phyloP scores from a whole-genome alignment of 2,113 vertebrate genomes.

The Platysternon megacephalum region DNA sequence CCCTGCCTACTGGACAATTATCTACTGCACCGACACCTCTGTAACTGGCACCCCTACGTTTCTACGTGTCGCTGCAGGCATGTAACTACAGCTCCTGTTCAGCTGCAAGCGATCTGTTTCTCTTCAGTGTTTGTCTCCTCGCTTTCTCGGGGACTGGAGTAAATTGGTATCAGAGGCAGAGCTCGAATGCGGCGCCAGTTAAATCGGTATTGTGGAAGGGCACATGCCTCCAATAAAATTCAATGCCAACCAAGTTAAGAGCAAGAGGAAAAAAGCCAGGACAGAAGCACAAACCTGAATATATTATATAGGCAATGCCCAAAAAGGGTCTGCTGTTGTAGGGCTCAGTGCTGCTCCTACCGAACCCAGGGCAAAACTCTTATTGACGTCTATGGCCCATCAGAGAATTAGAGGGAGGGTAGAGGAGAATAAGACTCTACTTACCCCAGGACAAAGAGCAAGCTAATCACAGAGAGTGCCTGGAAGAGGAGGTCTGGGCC shows the following conservation, averaged over 20 bases:
- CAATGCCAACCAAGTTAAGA: neutral
- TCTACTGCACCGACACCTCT: neutral
- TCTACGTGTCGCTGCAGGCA: neutral
- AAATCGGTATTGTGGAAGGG: neutral
- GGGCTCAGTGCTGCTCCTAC: neutral
- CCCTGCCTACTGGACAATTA: neutral
- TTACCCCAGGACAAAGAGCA: constrained; percentile 76
- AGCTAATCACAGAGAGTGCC: constrained; percentile 74
- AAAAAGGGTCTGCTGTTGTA: neutral
- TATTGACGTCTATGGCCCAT: neutral
- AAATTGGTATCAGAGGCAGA: neutral
- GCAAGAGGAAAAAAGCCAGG: rapidly evolving
- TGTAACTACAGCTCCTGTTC: too few species aligned
- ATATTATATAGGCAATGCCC: neutral
- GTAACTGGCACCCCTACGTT: neutral
- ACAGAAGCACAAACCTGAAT: neutral
- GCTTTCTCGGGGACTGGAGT: neutral
- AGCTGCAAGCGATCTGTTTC: neutral
- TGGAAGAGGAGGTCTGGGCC: constrained; percentile 82
- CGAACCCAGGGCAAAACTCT: neutral
- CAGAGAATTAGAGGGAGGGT: rapidly evolving
- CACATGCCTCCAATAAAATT: neutral
- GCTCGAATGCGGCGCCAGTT: neutral
- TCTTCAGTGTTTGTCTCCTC: neutral
- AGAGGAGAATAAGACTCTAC: neutral